Conservation (phyloP, 2,797 vertebrate genomes). For the Micromesistius poutassou region DNA sequence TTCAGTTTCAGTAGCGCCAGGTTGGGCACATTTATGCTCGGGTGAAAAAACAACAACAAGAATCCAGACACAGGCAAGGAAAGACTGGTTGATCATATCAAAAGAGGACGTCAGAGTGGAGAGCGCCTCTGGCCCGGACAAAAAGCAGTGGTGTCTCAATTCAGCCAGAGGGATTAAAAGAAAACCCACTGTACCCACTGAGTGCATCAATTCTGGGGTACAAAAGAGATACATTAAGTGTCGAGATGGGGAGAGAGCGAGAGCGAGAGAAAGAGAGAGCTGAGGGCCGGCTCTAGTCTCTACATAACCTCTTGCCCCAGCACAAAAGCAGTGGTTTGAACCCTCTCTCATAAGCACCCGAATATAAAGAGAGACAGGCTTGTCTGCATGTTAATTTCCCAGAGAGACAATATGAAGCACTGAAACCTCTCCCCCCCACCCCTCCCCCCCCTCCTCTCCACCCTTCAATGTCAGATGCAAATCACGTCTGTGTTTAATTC, state of each 20-base stretch:
- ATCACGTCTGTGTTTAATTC: conserved; percentile 71
- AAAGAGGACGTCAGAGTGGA: conserved; percentile 55
- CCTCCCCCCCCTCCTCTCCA: background rate
- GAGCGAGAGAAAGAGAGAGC: background rate
- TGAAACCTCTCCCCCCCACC: conserved; percentile 33
- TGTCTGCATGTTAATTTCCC: conserved; percentile 69
- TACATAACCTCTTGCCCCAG: conserved; percentile 65
- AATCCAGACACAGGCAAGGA: background rate
- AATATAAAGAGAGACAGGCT: conserved; percentile 53
- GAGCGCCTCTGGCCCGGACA: conserved; percentile 55
- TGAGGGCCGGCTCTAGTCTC: conserved; percentile 61
- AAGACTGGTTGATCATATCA: conserved; percentile 63
- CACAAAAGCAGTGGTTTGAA: conserved; percentile 67
- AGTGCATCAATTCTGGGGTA: conserved; percentile 68
- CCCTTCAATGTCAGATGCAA: conserved; percentile 71
- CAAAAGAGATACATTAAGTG: conserved; percentile 66
- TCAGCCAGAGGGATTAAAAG: conserved; percentile 67
- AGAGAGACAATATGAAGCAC: conserved; percentile 57
- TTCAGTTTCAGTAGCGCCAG: background rate
- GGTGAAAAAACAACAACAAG: conserved; percentile 31
- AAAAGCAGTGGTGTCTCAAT: conserved; percentile 66
- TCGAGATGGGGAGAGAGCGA: conserved; percentile 43
- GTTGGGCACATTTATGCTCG: conserved; percentile 33
- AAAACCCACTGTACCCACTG: conserved; percentile 62
- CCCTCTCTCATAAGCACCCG: conserved; percentile 54